phyloP scores from a whole-genome alignment of 2,888 invertebrate species.

The Onchidella celtica region DNA sequence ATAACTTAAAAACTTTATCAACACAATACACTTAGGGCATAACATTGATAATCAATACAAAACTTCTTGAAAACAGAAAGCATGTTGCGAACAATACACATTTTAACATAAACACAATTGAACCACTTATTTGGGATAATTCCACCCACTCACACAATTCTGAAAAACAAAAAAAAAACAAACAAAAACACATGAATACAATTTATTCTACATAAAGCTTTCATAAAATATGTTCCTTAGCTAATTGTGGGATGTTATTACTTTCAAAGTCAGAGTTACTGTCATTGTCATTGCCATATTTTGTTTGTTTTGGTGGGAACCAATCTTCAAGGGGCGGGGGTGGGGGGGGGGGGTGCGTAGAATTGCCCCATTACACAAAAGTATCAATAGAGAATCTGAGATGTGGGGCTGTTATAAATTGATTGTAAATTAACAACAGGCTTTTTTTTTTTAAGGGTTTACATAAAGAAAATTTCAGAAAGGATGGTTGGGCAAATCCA shows the following conservation, averaged over 20 bases:
- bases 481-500: not conserved
- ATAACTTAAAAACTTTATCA: not conserved
- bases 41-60: conserved; percentile 32
- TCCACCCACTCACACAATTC: not conserved
- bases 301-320: not conserved
- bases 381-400: not conserved
- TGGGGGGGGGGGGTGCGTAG: not conserved
- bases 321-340: too few species aligned
- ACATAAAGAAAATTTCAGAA: not conserved
- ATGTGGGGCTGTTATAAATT: not conserved
- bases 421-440: not conserved
- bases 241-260: not conserved
- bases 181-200: not conserved
- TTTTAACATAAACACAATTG: not conserved
- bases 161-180: not conserved
- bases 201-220: not conserved
- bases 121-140: not conserved
- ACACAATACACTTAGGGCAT: conserved; percentile 17
- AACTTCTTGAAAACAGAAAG: not conserved
- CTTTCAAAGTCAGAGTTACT: not conserved
- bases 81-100: not conserved
- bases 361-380: too few species aligned
- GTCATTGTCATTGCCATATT: not conserved
- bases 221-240: not conserved
- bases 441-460: not conserved